Base-by-base conservation (phyloP, 2,797 vertebrate genomes). In the Pangasius krempfi region DNA sequence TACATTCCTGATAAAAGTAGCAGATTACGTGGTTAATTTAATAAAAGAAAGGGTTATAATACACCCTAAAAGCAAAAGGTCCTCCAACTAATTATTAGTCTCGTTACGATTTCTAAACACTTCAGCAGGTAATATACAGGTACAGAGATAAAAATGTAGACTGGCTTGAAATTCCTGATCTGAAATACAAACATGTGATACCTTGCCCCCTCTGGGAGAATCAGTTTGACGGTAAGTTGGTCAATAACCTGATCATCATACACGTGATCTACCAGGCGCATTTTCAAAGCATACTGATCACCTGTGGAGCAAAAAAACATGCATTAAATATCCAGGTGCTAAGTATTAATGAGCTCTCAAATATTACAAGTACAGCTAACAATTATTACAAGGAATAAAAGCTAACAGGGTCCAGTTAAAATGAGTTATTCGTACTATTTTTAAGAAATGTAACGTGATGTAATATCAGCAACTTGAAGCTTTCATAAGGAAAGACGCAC, bases 231-330 rank as follows among this genome's bases (percentile, higher is more conserved):
- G 0, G 97, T 99, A 89, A 99, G 93, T 9, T 95, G 96, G 90
- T 99, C 98, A 0, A 98, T 98, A 81, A 99, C 98, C 93, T 99
- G 99, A 89, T 99, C 98, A 83, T 99, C 99, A 89, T 99, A 99
- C 6, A 99, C 98, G 0, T 99, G 98, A 94, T 99, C 99, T 8
- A 99, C 97, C 86, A 99, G 96, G 87, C 99, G 97, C 97, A 99
- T 99, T 94, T 99, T 99, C 94, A 99, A 92, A 9, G 99, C 98
- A 79, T 99, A 99, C 90, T 99, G 98, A 93, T 99, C 99, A 90
- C 99, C 99, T 99, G 89, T 3, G 70, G 79, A 47, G 92, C 16
- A 62, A 60, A 52, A n/a, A 20, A 66, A 14, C 10, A 13, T 3
- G 2, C 12, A 40, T 60, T 40, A 40, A 27, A 62, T 25, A 27